Conservation (phyloP, 2,797 vertebrate genomes). For the Glossophaga mutica region DNA sequence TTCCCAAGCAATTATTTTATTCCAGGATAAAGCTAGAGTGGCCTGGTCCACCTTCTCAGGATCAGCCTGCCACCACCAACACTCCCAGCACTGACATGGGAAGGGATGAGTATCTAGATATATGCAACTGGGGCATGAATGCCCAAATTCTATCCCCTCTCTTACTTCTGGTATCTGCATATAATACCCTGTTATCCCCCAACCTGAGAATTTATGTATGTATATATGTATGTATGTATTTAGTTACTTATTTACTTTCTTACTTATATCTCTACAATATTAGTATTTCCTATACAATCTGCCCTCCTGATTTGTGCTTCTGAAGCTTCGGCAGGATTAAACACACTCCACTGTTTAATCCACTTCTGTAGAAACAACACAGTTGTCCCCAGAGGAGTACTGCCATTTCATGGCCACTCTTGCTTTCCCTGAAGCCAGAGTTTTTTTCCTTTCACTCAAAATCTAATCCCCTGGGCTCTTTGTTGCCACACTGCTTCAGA, state of each 20-base stretch:
- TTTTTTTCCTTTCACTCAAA: conserved; percentile 59
- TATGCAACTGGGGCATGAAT: too few relatives aligned
- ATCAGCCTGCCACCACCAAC: not conserved
- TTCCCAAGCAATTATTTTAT: not conserved
- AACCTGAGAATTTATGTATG: not conserved
- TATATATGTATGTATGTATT: too few relatives aligned
- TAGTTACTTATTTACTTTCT: not conserved
- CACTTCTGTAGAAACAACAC: conserved; percentile 63
- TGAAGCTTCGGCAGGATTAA: conserved; percentile 30
- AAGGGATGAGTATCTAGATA: not conserved
- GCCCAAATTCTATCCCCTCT: not conserved
- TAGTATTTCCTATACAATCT: not conserved
- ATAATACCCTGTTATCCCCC: not conserved
- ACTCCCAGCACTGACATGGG: not conserved
- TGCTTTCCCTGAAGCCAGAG: conserved; percentile 61
- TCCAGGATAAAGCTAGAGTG: not conserved
- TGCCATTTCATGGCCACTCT: conserved; percentile 56
- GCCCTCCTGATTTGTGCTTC: not conserved
- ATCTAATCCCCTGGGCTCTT: conserved; percentile 53
- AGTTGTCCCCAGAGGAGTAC: conserved; percentile 35
- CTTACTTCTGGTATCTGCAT: not conserved
- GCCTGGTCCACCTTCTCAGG: not conserved
- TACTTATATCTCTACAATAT: not conserved
- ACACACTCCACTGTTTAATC: conserved; percentile 60
- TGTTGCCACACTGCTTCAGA: conserved; percentile 36